A percentile compares a stretch with the other conserved stretches of the same genome.
Conservation (phyloP, 2,797 vertebrate genomes). For the Sebastes baramenuke region DNA sequence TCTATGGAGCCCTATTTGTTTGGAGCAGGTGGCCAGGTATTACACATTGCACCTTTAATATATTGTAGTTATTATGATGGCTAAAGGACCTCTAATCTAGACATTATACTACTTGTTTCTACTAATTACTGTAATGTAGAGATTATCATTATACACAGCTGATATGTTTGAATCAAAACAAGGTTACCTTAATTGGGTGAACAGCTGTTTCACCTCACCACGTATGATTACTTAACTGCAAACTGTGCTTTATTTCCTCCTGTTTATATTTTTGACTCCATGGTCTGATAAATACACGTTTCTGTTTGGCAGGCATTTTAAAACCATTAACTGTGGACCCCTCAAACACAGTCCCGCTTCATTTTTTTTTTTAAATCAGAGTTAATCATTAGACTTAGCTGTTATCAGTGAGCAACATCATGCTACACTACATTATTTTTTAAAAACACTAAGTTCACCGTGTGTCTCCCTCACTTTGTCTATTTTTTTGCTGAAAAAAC, state of each 20-base stretch:
- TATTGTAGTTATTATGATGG: neutral
- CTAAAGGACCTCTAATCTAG: neutral
- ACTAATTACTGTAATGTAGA: neutral
- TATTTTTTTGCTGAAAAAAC: neutral
- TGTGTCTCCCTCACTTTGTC: neutral
- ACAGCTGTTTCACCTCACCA: neutral
- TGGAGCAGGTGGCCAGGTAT: too few species aligned
- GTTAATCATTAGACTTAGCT: neutral
- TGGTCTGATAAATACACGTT: neutral
- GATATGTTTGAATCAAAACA: neutral
- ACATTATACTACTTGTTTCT: neutral
- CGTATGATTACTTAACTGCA: neutral
- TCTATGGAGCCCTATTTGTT: too few species aligned
- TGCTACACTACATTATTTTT: neutral
- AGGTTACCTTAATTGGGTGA: neutral
- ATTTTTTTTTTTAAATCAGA: neutral
- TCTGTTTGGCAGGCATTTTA: neutral
- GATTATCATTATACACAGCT: neutral
- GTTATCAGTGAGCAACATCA: neutral
- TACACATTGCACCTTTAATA: too few species aligned
- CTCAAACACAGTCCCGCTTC: neutral
- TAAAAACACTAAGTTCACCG: neutral
- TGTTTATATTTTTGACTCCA: neutral
- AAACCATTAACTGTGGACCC: neutral
- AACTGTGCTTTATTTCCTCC: neutral